A percentile compares a stretch with the other conserved stretches of the same genome.
phyloP scores from a whole-genome alignment of 2,113 vertebrate genomes.

The Carettochelys insculpta region DNA sequence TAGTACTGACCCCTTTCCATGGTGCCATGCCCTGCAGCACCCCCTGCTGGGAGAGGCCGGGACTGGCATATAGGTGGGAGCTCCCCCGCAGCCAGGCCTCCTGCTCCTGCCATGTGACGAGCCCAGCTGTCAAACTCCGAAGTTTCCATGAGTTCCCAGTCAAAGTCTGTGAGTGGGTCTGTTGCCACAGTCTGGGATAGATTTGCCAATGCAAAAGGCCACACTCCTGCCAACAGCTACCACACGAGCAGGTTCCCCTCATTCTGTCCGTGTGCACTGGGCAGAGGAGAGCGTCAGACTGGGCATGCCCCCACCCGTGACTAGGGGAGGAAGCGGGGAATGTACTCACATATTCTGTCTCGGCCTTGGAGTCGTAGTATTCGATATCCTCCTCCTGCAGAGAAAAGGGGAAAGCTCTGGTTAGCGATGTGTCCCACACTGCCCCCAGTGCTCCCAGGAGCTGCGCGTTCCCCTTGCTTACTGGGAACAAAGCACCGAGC shows the following conservation, averaged over 20 bases:
- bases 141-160: not conserved
- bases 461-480: accelerated
- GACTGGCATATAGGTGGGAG: not conserved
- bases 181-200: not conserved
- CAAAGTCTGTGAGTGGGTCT: too few species aligned
- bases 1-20: too few species aligned
- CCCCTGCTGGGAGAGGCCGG: not conserved
- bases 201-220: not conserved
- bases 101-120: not conserved
- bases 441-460: accelerated
- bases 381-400: constrained; percentile 91
- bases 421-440: not conserved
- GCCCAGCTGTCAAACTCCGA: not conserved
- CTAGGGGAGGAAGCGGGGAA: not conserved
- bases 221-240: not conserved
- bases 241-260: not conserved
- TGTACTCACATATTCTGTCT: constrained; percentile 94
- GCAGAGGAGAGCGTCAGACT: not conserved
- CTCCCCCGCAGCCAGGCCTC: not conserved
- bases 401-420: constrained; percentile 42
- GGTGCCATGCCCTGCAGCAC: not conserved
- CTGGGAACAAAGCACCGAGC: not conserved
- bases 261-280: not conserved
- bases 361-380: constrained; percentile 97
- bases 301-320: not conserved